Percentiles rank a stretch among this genome's conserved stretches.
Evolutionary conservation across 2,113 vertebrate species (phyloP).

Genomic region (Urocynchramus pylzowi): DNA sequence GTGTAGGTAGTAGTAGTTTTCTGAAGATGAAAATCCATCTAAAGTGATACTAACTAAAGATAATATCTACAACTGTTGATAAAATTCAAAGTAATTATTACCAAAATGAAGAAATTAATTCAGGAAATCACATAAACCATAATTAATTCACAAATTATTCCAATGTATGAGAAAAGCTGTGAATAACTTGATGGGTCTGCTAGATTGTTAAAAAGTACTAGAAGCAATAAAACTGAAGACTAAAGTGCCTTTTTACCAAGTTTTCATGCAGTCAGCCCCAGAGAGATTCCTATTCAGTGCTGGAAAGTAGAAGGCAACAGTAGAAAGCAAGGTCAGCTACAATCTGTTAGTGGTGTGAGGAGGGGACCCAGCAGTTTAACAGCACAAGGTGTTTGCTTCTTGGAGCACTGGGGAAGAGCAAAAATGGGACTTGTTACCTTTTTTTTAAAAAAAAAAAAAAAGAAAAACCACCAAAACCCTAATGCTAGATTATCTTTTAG

Average conservation of each 20-base stretch:
- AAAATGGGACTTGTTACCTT: background rate
- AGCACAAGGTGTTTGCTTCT: background rate
- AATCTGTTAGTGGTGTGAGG: background rate
- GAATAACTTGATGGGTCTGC: rapidly evolving
- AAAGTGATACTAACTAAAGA: background rate
- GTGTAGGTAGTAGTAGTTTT: background rate
- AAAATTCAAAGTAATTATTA: background rate
- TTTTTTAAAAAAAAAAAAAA: no score
- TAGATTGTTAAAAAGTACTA: background rate
- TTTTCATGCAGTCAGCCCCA: background rate
- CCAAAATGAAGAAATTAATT: background rate
- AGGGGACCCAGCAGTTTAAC: background rate
- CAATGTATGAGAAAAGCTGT: background rate
- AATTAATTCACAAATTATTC: background rate
- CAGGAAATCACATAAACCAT: background rate
- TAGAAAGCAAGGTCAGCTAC: background rate
- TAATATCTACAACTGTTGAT: background rate
- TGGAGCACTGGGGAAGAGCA: background rate
- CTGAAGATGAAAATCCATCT: background rate
- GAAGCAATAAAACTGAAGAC: background rate
- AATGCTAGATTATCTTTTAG: background rate
- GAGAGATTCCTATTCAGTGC: background rate
- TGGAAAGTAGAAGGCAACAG: background rate
- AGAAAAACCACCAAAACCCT: no score
- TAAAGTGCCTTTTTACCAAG: background rate